phyloP scores from a whole-genome alignment of 2,888 invertebrate genomes.

The Epinotia ramella region DNA sequence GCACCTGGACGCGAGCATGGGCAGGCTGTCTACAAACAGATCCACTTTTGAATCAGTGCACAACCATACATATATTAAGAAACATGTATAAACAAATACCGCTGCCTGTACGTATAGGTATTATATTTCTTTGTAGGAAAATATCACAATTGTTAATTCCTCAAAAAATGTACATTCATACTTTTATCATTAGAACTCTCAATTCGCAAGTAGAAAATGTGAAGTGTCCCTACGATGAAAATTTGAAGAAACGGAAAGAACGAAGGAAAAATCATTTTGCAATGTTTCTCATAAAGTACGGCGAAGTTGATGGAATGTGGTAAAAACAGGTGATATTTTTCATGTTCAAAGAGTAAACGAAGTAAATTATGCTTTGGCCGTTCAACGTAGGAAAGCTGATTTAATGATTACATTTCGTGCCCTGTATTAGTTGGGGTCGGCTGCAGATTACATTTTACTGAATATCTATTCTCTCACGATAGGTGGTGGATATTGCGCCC shows the following conservation, averaged over 20 bases:
- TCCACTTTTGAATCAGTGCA: no score
- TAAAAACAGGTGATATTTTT: not conserved
- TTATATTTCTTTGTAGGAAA: not conserved
- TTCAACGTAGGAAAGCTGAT: not conserved
- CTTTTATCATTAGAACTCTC: not conserved
- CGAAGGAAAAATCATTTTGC: not conserved
- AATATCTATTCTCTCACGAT: not conserved
- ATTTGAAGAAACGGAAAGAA: not conserved
- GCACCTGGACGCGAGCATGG: no score
- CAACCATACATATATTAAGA: not conserved
- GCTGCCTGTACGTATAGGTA: not conserved
- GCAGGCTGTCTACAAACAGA: no score
- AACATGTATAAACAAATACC: no score
- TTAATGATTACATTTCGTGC: not conserved
- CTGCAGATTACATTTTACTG: not conserved
- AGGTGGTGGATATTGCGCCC: no score
- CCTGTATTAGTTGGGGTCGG: not conserved
- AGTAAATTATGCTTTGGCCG: not conserved
- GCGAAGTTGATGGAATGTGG: not conserved
- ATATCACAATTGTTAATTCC: not conserved
- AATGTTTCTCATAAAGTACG: slow-evolving; percentile 2
- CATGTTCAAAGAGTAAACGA: not conserved
- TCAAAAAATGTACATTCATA: not conserved
- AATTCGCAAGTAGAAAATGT: not conserved
- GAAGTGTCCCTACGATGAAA: not conserved